Evolutionary conservation across 30 jellyfish, hydroid and myxozoan species (phyloP).

Genomic region (Turritopsis rubra): DNA sequence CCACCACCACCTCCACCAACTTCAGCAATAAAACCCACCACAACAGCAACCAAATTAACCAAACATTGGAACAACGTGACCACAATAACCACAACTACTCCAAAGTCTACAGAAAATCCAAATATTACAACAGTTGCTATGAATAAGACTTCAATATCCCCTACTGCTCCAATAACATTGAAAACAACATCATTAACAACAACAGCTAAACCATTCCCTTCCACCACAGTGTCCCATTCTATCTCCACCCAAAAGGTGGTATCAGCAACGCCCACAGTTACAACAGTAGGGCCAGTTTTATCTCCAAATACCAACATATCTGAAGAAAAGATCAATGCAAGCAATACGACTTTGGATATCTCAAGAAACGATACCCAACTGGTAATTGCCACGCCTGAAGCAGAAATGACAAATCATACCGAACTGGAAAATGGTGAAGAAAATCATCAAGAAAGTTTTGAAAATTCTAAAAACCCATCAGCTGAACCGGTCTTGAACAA

Average conservation of each 20-base stretch:
- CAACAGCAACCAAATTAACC: neutral
- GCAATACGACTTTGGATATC: neutral
- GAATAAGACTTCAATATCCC: neutral
- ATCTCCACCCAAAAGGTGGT: neutral
- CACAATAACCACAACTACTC: neutral
- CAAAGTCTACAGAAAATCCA: neutral
- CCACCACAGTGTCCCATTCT: slow-evolving; percentile 15
- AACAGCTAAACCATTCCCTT: neutral
- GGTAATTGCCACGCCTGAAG: neutral
- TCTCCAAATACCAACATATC: neutral
- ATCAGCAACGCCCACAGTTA: neutral
- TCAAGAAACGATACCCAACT: neutral
- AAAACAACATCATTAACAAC: slow-evolving; percentile 21
- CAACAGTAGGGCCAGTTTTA: neutral
- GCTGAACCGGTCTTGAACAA: neutral
- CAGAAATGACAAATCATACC: neutral
- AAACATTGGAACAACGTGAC: neutral
- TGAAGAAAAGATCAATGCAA: slow-evolving; percentile 9
- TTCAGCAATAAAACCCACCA: neutral
- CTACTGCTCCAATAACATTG: slow-evolving; percentile 1
- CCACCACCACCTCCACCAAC: neutral
- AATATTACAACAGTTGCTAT: neutral
- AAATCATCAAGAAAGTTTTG: neutral
- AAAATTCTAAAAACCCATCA: neutral
- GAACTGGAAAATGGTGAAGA: neutral